These are phyloP conservation scores for Steromphala cineraria DNA, from an alignment of 2,888 invertebrate genomes.

Conservation along the genomic window DNA sequence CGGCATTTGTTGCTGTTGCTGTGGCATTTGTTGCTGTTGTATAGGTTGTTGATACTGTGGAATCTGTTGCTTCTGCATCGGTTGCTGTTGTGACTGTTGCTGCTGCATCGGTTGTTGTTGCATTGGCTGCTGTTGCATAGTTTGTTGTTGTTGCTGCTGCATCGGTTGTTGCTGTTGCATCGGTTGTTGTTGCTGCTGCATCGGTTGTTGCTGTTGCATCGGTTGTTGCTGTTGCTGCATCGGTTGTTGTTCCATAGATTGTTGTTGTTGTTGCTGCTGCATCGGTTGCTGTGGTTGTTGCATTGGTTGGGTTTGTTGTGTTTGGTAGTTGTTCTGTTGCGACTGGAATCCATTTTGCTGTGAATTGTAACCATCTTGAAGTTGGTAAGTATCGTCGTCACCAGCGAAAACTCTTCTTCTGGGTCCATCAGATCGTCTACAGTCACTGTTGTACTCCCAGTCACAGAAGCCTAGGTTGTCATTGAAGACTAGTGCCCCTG, in stretches of 20 bases:
- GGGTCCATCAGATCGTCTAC: too few species aligned
- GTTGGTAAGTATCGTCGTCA: too few species aligned
- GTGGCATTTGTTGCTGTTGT: not conserved
- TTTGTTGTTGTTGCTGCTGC: not conserved
- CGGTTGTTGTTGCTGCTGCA: not conserved
- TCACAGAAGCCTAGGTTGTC: too few species aligned
- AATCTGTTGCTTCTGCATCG: too few species aligned
- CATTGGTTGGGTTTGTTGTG: not conserved
- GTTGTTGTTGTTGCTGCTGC: not conserved
- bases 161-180: too few species aligned
- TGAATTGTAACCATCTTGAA: too few species aligned
- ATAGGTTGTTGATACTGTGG: not conserved
- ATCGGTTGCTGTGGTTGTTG: conserved; percentile 18
- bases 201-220: not conserved
- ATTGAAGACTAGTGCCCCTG: not conserved
- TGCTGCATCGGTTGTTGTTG: not conserved
- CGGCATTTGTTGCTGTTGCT: not conserved
- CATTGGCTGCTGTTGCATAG: conserved; percentile 9
- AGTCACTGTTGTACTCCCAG: not conserved
- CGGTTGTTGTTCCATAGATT: not conserved
- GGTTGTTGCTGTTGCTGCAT: not conserved
- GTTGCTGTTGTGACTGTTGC: not conserved
- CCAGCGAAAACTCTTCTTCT: too few species aligned
- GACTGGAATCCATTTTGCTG: too few species aligned
- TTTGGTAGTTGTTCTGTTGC: not conserved